Percentiles rank a stretch among this genome's conserved stretches.
phyloP scores from a whole-genome alignment of 92 coral and sea anemone species.

The Heteractis magnifica region DNA sequence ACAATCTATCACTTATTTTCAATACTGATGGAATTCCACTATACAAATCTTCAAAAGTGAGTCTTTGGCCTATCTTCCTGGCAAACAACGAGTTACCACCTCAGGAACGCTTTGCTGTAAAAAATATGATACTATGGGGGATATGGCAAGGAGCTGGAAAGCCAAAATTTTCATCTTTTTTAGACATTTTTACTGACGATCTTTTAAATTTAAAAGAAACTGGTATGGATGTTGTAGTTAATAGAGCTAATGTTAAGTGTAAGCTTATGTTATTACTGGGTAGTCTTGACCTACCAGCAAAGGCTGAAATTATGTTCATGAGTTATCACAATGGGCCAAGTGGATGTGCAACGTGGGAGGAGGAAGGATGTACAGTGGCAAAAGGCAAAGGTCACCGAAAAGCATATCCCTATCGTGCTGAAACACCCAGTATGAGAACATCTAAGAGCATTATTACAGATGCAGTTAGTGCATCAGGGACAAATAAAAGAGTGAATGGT shows the following conservation, averaged over 20 bases:
- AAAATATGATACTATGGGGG: constrained; percentile 52
- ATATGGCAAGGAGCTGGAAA: constrained; percentile 50
- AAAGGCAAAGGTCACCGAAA: constrained; percentile 57
- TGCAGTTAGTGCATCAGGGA: constrained; percentile 22
- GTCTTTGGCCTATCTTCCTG: constrained; percentile 59
- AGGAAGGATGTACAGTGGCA: constrained; percentile 36
- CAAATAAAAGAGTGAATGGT: constrained; percentile 39
- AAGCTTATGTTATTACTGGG: constrained; percentile 42
- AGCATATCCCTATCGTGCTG: constrained; percentile 38
- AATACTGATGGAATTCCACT: constrained; percentile 65
- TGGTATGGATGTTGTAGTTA: background rate
- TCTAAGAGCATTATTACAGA: constrained; percentile 21
- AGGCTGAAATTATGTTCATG: constrained; percentile 47
- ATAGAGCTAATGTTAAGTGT: constrained; percentile 7
- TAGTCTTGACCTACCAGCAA: constrained; percentile 46
- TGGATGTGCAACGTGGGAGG: constrained; percentile 54
- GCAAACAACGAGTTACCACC: constrained; percentile 53
- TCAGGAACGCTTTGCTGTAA: constrained; percentile 20
- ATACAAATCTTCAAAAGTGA: constrained; percentile 53
- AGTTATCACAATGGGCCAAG: constrained; percentile 52
- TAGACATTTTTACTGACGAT: constrained; percentile 37
- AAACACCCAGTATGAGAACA: constrained; percentile 31
- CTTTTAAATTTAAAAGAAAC: constrained; percentile 13
- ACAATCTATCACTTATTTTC: constrained; percentile 37
- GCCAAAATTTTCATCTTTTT: constrained; percentile 38